phyloP scores from a whole-genome alignment of 2,113 vertebrate species.

The Macrotis lagotis region DNA sequence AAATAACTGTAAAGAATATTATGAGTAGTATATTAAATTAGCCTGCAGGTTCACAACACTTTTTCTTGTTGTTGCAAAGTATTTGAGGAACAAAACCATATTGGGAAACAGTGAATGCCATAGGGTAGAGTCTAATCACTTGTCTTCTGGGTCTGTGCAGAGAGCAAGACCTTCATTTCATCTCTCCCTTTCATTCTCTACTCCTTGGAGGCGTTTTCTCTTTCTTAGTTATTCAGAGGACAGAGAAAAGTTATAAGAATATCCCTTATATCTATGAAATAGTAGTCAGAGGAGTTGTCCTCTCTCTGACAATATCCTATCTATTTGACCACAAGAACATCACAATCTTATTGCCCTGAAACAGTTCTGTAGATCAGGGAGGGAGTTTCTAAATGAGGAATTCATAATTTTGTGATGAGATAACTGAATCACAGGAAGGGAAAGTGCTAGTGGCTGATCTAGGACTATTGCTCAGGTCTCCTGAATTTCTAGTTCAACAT shows the following conservation, averaged over 20 bases:
- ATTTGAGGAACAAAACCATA: not conserved
- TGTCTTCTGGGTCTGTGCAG: not conserved
- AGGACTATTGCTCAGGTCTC: not conserved
- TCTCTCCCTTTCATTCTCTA: not conserved
- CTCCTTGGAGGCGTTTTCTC: not conserved
- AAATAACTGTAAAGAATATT: not conserved
- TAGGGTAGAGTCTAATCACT: accelerated
- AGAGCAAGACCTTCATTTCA: not conserved
- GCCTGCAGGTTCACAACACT: not conserved
- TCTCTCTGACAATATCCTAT: not conserved
- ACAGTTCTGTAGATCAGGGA: not conserved
- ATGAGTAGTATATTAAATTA: not conserved
- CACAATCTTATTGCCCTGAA: not conserved
- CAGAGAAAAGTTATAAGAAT: not conserved
- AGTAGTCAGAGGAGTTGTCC: not conserved
- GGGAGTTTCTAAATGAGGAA: not conserved
- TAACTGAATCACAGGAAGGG: not conserved
- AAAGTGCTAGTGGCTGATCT: not conserved
- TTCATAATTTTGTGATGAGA: not conserved
- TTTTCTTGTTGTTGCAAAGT: not conserved
- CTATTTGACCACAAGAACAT: not conserved
- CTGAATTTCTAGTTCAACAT: not conserved
- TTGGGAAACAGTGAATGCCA: not conserved
- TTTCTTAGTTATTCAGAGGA: not conserved
- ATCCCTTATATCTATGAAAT: not conserved